Conservation (phyloP, 2,113 vertebrate genomes). For the Brienomyrus brachyistius region DNA sequence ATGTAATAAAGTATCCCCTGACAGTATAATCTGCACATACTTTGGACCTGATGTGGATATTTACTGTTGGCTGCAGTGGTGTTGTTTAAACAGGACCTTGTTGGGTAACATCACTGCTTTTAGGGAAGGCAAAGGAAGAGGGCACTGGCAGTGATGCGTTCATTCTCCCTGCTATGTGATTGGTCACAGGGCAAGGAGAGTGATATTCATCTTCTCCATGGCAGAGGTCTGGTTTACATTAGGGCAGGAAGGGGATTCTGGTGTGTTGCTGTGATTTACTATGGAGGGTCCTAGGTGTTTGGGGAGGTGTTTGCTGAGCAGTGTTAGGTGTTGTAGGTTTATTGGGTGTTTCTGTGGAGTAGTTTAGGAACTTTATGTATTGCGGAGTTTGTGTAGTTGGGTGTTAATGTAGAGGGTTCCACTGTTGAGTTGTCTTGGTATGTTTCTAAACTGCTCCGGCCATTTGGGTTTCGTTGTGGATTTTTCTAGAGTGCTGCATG, state of each 20-base stretch:
- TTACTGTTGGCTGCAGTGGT: not conserved
- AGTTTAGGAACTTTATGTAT: not conserved
- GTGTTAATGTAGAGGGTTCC: not conserved
- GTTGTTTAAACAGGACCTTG: not conserved
- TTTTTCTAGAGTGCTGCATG: not conserved
- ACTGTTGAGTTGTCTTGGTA: not conserved
- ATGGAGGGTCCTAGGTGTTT: not conserved
- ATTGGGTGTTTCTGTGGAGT: not conserved
- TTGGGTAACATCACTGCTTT: not conserved
- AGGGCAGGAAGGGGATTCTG: not conserved
- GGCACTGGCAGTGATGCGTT: not conserved
- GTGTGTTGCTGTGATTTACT: too few relatives aligned
- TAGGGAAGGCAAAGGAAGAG: not conserved
- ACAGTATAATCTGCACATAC: not conserved
- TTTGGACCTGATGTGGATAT: not conserved
- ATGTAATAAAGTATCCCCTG: not conserved
- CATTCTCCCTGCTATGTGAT: not conserved
- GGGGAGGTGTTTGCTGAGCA: not conserved
- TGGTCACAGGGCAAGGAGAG: not conserved
- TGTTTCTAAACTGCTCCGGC: not conserved
- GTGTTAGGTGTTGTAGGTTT: not conserved
- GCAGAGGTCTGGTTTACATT: not conserved
- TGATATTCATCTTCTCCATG: not conserved
- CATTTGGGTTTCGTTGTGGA: not conserved
- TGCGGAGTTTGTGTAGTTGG: not conserved